Evolutionary conservation across 2,888 invertebrate genomes (phyloP), one percentile per base, ranked within the genome.

Genomic region (Helicoverpa assulta): DNA sequence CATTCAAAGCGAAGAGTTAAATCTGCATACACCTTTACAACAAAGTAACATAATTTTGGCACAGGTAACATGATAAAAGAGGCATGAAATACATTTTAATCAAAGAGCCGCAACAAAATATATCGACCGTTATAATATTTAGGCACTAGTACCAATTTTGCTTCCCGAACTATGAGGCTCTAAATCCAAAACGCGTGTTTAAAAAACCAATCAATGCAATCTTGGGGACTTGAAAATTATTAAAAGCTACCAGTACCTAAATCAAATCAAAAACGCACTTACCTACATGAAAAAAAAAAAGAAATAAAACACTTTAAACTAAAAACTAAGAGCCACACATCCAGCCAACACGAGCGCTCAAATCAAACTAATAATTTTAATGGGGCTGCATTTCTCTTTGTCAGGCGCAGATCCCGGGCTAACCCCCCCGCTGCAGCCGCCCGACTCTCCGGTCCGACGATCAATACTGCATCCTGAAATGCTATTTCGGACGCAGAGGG

Each of bases 401-500:
- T 65, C 59, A 40, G 53, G 12, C 40, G 40, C 52, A 21, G 52
- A 19, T 66, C 55, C 58, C 62, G 62, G 51, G 61, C 10, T 52
- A 19, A 52, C 53, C 51, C 56, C 33, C 52, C 50, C 52, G 18
- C 43, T 12, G 16, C 37, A 16, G 47, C 26, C 26, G 14, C 29
- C 56, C 43, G 29, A 26, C 33, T 12, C 67, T 57, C 52, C 56
- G 37, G 58, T 54, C 56, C 54, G n/a, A 2, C 62, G 76, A 78
- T 78, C 79, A 79, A 78, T 78, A 78, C 67, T 79, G 79, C 78
- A 78, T 66, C 64, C 79, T 56, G 79, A 65, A 74, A 58, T 67
- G 70, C 77, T 78, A 78, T 78, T 75, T 75, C n/a, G 26, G 65
- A 14, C 53, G 18, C 7, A 47, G 50, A 54, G 67, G 74, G 33